Evolutionary conservation across 2,797 vertebrate genomes (phyloP).

Genomic region (Todus mexicanus): DNA sequence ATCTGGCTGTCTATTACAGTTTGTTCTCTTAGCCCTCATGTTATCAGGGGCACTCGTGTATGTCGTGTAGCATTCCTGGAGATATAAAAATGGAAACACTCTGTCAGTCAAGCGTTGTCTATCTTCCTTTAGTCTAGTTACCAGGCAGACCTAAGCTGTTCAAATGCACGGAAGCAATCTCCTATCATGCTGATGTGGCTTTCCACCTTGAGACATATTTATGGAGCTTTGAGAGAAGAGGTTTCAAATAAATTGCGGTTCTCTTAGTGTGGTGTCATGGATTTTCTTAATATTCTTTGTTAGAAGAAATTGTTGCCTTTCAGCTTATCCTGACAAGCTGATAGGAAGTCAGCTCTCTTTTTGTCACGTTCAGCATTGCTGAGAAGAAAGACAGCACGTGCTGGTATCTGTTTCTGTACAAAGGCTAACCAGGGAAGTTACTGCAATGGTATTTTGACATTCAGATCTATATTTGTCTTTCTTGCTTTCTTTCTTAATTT

Average conservation of each 20-base stretch:
- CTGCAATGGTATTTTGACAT: background rate
- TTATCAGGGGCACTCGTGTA: background rate
- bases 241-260: background rate
- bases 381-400: background rate
- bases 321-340: background rate
- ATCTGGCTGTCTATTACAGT: background rate
- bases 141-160: background rate
- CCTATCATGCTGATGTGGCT: background rate
- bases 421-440: background rate
- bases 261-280: background rate
- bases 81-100: background rate
- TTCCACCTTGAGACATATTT: background rate
- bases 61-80: background rate
- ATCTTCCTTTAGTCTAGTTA: background rate
- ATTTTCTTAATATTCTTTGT: background rate
- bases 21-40: background rate
- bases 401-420: background rate
- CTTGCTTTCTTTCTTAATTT: background rate
- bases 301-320: background rate
- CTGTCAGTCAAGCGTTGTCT: background rate
- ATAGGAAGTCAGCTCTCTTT: background rate
- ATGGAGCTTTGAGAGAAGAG: background rate
- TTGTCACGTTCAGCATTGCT: background rate
- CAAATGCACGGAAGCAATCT: background rate
- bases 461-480: background rate